phyloP scores from a whole-genome alignment of 2,888 invertebrate species.

The Nasonovia ribisnigri region DNA sequence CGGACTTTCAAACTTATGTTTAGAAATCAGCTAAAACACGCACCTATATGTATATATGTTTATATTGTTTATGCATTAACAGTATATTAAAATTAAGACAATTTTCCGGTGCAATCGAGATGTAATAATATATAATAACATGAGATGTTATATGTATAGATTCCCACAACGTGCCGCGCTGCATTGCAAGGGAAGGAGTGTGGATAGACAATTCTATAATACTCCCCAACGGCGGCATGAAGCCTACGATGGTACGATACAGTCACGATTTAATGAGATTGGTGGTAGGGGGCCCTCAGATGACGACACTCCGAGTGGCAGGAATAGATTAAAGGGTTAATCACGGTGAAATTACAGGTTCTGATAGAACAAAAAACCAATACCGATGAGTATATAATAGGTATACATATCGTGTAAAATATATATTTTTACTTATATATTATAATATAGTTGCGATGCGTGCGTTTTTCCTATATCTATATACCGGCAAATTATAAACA shows the following conservation, averaged over 20 bases:
- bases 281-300: neutral
- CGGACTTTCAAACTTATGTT: neutral
- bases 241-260: neutral
- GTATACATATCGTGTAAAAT: neutral
- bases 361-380: neutral
- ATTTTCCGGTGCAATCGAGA: neutral
- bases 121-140: too few species aligned
- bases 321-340: conserved; percentile 4
- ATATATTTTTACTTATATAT: neutral
- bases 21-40: neutral
- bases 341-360: conserved; percentile 14
- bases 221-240: neutral
- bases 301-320: neutral
- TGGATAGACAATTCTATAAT: neutral
- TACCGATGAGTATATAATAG: neutral
- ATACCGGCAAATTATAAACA: neutral
- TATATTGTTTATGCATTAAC: neutral
- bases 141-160: too few species aligned
- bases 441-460: neutral
- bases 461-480: neutral
- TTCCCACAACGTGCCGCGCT: neutral
- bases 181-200: neutral
- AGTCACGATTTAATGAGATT: conserved; percentile 28
- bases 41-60: neutral
- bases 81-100: neutral